Conservation (phyloP, 2,113 vertebrate genomes). For the Vulpes lagopus region DNA sequence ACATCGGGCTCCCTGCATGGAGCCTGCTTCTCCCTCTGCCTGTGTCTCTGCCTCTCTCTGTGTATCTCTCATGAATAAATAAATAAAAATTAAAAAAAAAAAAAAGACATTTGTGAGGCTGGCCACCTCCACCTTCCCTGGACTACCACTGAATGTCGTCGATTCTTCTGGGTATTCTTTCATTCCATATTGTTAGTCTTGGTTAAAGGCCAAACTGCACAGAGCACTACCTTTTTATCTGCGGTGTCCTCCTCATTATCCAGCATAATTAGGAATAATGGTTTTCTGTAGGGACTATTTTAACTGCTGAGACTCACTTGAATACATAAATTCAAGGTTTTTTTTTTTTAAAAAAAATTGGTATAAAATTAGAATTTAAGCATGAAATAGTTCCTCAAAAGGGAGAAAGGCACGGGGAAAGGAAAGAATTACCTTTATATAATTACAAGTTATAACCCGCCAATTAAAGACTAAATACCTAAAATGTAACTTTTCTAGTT, state of each 20-base stretch:
- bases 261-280: neutral
- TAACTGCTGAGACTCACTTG: neutral
- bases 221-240: neutral
- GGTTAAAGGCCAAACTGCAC: neutral
- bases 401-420: neutral
- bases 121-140: neutral
- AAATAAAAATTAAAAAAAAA: no score
- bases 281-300: neutral
- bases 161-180: neutral
- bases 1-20: no score
- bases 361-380: constrained; percentile 21
- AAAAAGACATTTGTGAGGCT: neutral
- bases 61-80: no score
- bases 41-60: no score
- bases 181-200: neutral
- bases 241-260: neutral
- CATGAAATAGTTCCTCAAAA: constrained; percentile 36
- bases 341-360: neutral
- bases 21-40: no score
- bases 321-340: neutral
- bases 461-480: neutral
- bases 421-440: neutral
- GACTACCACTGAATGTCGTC: rapidly evolving
- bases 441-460: neutral
- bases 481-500: neutral